Evolutionary conservation across 2,888 invertebrate genomes (phyloP).

Genomic region (Microctonus hyperodae): DNA sequence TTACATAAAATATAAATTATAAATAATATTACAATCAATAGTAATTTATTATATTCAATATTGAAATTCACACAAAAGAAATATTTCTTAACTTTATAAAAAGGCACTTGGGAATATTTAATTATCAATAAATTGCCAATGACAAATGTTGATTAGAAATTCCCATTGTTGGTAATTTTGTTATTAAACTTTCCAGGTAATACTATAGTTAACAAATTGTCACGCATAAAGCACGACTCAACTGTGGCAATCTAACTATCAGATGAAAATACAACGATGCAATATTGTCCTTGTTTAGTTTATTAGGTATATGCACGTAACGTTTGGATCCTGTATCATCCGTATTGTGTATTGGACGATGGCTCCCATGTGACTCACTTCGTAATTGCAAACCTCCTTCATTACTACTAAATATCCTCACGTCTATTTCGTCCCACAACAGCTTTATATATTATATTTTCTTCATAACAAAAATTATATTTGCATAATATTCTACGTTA

Average conservation of each 20-base stretch:
- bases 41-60: too few species aligned
- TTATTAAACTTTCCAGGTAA: neutral
- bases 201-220: neutral
- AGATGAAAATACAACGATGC: constrained; percentile 11
- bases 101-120: too few species aligned
- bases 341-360: constrained; percentile 38
- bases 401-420: constrained; percentile 40
- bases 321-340: constrained; percentile 23
- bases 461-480: neutral
- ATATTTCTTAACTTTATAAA: too few species aligned
- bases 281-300: constrained; percentile 40
- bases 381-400: constrained; percentile 43
- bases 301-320: constrained; percentile 32
- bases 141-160: neutral
- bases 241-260: neutral
- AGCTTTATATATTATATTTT: constrained; percentile 14
- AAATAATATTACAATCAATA: too few species aligned
- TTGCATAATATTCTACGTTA: neutral
- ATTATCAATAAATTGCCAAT: neutral
- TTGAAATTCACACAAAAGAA: too few species aligned
- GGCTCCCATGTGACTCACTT: constrained; percentile 34
- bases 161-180: neutral
- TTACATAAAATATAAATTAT: too few species aligned
- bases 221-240: neutral
- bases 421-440: constrained; percentile 24